Evolutionary conservation across 2,797 vertebrate species (phyloP), one percentile per base, ranked within the genome.

Genomic region (Knipowitschia caucasica): DNA sequence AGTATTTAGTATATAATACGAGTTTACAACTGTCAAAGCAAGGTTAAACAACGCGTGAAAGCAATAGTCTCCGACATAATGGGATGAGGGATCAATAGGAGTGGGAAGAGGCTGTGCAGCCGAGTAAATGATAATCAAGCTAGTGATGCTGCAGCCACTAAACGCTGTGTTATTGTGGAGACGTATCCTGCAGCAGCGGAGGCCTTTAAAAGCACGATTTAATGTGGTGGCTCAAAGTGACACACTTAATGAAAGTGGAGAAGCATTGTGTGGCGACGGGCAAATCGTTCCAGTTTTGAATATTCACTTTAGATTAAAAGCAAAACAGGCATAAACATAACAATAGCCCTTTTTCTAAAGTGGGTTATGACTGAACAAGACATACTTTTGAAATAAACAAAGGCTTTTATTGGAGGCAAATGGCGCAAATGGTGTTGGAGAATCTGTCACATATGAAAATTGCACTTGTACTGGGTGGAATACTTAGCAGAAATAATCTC

Each of bases 31-130:
- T 67, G 63, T 69, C 67, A 77, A 57, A 35, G 59, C 60, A 76
- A 71, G 62, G 69, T 78, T 72, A 77, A 74, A 72, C 59, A 67
- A 77, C 62, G 64, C 69, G 52, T 71, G 52, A 80, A 65, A 75
- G 72, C 64, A 78, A 75, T 71, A 49, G 73, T 40, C 70, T 71
- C 58, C 33, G 62, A 73, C 59, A 52, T 80, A 82, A 82, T 77
- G 54, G 75, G 75, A 76, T 59, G 25, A 65, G 62, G 46, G 63
- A 84, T 83, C 78, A 45, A 82, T 83, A 56, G 26, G 55, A 69
- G 52, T 47, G 67, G 62, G 67, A 75, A 47, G 59, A 69, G 51
- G 40, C 50, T 33, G 56, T 34, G 71, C 66, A 78, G 57, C 64
- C 73, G 57, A 64, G 57, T 62, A 75, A 71, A 78, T 70, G 53